Conservation (phyloP, 2,797 vertebrate genomes). For the Lacerta bilineata region DNA sequence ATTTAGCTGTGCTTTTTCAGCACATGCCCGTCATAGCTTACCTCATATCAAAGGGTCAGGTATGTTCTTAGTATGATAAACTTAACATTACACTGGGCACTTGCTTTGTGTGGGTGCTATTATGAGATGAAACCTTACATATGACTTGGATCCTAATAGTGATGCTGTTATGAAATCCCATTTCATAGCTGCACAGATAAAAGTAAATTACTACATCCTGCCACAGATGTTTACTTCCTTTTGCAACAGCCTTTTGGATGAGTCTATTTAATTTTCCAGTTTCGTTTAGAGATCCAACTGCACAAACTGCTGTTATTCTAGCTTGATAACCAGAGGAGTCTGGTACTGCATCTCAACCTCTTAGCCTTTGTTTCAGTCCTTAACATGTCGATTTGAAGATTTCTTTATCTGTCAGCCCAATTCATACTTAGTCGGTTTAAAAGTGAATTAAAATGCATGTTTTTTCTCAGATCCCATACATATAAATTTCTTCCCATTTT, state of each 20-base stretch:
- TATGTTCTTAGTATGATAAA: conserved; percentile 70
- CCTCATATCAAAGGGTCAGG: conserved; percentile 94
- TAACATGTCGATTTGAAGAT: not conserved
- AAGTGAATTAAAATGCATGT: not conserved
- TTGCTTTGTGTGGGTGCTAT: not conserved
- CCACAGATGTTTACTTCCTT: not conserved
- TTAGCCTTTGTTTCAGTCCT: not conserved
- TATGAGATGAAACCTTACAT: not conserved
- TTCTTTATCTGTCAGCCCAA: not conserved
- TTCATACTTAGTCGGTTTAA: not conserved
- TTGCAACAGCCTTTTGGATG: not conserved
- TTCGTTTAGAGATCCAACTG: not conserved
- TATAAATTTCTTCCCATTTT: not conserved
- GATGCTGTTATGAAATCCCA: not conserved
- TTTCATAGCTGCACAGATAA: not conserved
- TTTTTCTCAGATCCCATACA: not conserved
- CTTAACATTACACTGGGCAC: not conserved
- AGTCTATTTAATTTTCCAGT: not conserved
- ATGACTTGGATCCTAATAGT: not conserved
- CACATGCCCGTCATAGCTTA: conserved; percentile 95
- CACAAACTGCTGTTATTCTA: not conserved
- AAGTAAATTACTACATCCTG: not conserved
- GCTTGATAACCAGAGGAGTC: not conserved
- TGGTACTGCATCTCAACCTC: not conserved
- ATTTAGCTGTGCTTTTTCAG: conserved; percentile 95